These are phyloP conservation scores for Spicauda simplicius DNA, from an alignment of 2,888 invertebrate genomes.

Conservation along the genomic window DNA sequence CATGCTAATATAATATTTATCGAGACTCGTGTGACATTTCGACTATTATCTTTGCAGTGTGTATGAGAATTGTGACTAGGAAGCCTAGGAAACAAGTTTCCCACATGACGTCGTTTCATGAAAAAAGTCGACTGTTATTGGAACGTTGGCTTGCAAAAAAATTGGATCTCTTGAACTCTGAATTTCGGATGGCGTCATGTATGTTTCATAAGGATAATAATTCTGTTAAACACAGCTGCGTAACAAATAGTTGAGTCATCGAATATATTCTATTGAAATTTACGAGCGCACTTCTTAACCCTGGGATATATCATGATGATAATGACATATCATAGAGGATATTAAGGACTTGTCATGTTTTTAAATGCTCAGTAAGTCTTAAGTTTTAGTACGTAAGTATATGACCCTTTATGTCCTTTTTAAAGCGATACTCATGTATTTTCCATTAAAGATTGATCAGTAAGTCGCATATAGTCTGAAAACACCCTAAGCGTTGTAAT, in stretches of 20 bases:
- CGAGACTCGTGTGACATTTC: constrained; percentile 10
- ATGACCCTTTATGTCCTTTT: too few relatives aligned
- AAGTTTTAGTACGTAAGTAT: too few relatives aligned
- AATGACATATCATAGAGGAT: constrained; percentile 14
- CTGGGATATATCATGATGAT: constrained; percentile 21
- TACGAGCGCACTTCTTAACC: constrained; percentile 41
- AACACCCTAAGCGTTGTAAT: too few relatives aligned
- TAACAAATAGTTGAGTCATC: constrained; percentile 41
- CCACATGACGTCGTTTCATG: constrained; percentile 23
- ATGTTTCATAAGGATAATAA: constrained; percentile 21
- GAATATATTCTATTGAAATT: constrained; percentile 39
- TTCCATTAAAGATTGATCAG: too few relatives aligned
- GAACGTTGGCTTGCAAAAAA: constrained; percentile 4
- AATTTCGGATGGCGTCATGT: constrained; percentile 24
- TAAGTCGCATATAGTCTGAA: too few relatives aligned
- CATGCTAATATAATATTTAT: constrained; percentile 20
- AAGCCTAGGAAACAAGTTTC: constrained; percentile 13
- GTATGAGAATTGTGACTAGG: background rate
- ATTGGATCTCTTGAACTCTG: constrained; percentile 14
- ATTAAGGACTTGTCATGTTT: background rate
- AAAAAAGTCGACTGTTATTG: constrained; percentile 4
- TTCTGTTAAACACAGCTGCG: constrained; percentile 40
- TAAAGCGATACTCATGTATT: too few relatives aligned
- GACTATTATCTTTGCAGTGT: constrained; percentile 1
- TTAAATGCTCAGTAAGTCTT: background rate